These are phyloP conservation scores for Saturnia japonica DNA, from an alignment of 2,888 invertebrate genomes.

Conservation along the genomic window DNA sequence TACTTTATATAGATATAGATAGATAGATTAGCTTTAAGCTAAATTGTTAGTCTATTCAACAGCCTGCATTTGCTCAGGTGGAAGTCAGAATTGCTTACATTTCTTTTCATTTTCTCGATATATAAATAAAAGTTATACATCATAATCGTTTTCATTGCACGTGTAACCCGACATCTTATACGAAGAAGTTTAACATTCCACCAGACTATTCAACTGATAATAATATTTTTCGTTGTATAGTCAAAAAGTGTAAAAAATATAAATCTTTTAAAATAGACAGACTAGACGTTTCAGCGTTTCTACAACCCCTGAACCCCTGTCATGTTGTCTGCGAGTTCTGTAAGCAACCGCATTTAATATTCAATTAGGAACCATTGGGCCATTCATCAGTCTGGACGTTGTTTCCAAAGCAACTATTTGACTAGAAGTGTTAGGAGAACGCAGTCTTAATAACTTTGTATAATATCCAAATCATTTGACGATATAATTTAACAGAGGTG, in stretches of 20 bases:
- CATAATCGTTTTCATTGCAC: no score
- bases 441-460: background rate
- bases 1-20: no score
- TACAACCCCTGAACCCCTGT: conserved; percentile 54
- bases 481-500: no score
- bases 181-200: no score
- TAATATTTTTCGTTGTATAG: background rate
- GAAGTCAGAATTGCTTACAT: background rate
- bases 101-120: no score
- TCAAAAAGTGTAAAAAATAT: background rate
- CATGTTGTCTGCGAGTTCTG: conserved; percentile 43
- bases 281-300: conserved; percentile 38
- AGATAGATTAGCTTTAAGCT: background rate
- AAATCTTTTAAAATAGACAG: conserved; percentile 5
- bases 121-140: no score
- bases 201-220: background rate
- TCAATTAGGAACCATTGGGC: conserved; percentile 65
- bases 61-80: background rate
- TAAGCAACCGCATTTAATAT: conserved; percentile 64
- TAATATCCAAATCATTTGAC: background rate
- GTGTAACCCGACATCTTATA: no score
- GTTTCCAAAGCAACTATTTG: conserved; percentile 30
- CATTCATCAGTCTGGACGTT: conserved; percentile 55
- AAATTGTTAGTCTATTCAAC: background rate
- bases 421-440: conserved; percentile 36